A percentile compares a stretch with the other conserved stretches of the same genome.
Evolutionary conservation across 2,113 vertebrate genomes (phyloP).

Genomic region (Arvicanthis niloticus): DNA sequence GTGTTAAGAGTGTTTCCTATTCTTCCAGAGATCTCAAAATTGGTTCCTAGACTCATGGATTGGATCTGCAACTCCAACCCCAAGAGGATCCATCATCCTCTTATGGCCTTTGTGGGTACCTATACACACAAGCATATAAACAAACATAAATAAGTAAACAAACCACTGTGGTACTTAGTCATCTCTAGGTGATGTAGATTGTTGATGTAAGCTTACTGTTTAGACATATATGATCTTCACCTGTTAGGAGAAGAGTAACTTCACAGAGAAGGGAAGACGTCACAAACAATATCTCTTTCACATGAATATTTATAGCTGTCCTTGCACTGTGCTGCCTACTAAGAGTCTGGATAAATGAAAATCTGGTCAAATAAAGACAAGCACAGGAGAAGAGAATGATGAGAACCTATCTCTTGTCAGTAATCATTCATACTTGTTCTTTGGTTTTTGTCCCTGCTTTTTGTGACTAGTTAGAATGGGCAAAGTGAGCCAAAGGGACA

Average conservation of each 20-base stretch:
- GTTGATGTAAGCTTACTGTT: not conserved
- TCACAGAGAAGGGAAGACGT: not conserved
- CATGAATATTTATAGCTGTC: not conserved
- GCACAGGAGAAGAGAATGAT: not conserved
- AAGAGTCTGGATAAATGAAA: not conserved
- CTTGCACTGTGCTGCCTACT: accelerated
- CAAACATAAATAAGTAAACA: not conserved
- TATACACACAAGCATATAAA: not conserved
- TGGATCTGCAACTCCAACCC: not conserved
- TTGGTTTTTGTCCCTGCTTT: not conserved
- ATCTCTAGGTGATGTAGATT: not conserved
- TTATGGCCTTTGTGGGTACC: not conserved
- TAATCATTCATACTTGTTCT: not conserved
- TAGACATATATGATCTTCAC: not conserved
- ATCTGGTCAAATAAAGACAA: not conserved
- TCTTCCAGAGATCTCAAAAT: not conserved
- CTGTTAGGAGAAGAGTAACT: not conserved
- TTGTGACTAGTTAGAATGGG: not conserved
- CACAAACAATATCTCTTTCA: not conserved
- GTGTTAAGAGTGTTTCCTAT: not conserved
- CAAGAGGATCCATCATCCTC: not conserved
- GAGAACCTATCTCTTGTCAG: not conserved
- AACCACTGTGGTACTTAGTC: not conserved
- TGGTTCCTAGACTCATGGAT: too few species aligned
- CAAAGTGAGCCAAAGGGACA: not conserved